Evolutionary conservation across 2,888 invertebrate genomes (phyloP), one percentile per base, ranked within the genome.

Genomic region (Schizaphis graminum): DNA sequence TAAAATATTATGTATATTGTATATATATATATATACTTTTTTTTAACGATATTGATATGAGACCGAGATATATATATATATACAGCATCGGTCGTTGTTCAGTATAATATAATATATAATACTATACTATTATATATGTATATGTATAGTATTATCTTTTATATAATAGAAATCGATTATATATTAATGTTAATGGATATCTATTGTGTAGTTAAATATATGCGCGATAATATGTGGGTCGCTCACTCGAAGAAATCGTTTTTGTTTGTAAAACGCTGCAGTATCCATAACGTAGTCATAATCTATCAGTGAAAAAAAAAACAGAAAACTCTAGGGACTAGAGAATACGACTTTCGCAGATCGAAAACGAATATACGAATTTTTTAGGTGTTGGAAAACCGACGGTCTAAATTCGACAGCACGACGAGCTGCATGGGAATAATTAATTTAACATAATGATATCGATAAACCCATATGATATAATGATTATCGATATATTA

Each of bases 151-250:
- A 88, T 88, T 61, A 61, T 89, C 56, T 57, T 89, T 89, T 61
- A 41, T 61, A 89, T 89, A 89, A 89, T 21, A 89, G 56, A 89
- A 89, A 89, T 89, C 89, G 89, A 89, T 89, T 89, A 57, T 89
- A 44, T 89, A 89, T 89, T 89, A 89, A 89, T 89, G 89, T 57
- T 57, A 89, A 89, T 89, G 89, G 89, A 89, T 89, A 57, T 57
- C 57, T 56, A 89, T 89, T 57, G 89, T 57, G 41, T 89, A 7
- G 89, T 89, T 89, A 89, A 57, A 89, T 89, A 44, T 57, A 57
- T 89, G 89, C 41, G 89, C n/a, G 16, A 67, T 67, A 67, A 57
- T 89, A 89, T 89, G 53, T 89, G 89, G 89, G 57, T 61, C 89
- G 56, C 56, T 41, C 41, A 44, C 89, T 89, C 57, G 28, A 89